Conservation (phyloP, 1,140 invertebrate genomes). For the Nebria ingens region DNA sequence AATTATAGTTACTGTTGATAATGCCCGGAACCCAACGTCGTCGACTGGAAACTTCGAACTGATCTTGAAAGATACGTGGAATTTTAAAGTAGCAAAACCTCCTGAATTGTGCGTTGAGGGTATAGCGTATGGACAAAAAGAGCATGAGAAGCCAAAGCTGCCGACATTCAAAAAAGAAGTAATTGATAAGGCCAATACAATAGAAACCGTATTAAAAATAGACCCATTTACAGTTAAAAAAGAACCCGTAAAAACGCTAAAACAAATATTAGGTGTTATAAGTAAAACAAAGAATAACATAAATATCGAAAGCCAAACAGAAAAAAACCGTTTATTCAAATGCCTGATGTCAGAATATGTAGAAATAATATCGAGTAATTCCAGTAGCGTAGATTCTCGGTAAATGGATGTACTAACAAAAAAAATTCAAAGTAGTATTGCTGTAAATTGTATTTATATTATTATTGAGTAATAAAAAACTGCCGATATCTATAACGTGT, state of each 20-base stretch:
- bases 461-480: conserved; percentile 2
- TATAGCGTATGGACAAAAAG: background rate
- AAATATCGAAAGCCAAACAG: too few relatives aligned
- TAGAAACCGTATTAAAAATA: background rate
- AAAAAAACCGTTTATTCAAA: too few relatives aligned
- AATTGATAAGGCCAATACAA: too few relatives aligned
- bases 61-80: conserved; percentile 23
- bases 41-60: conserved; percentile 46
- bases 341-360: background rate
- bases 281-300: too few relatives aligned
- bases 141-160: too few relatives aligned
- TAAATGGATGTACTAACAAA: too few relatives aligned
- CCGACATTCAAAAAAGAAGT: too few relatives aligned
- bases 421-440: too few relatives aligned
- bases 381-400: too few relatives aligned
- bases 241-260: background rate
- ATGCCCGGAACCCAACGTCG: conserved; percentile 36
- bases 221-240: background rate
- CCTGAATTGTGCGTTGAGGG: background rate
- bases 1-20: conserved; percentile 46
- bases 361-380: background rate
- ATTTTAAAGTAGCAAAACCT: background rate
- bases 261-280: background rate
- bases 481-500: background rate
- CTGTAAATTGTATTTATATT: too few relatives aligned